Conservation (phyloP, 2,113 vertebrate species). For the Periophthalmus modestus region DNA sequence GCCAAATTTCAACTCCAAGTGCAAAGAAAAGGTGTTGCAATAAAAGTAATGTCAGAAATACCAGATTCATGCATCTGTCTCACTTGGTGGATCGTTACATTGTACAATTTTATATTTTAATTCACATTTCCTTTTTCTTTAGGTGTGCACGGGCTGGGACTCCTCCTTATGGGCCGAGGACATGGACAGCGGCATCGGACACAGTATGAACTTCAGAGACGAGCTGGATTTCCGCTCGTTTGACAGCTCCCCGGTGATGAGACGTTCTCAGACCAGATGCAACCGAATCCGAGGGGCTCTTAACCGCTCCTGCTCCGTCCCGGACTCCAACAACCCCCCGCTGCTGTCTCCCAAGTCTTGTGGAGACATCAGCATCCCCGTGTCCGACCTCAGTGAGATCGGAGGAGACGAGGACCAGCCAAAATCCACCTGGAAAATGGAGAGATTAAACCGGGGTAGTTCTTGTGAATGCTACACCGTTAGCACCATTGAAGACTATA, state of each 20-base stretch:
- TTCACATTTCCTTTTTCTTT: neutral
- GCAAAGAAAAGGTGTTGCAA: too few relatives aligned
- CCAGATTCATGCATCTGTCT: neutral
- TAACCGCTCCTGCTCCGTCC: slow-evolving; percentile 80
- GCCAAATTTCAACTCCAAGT: too few relatives aligned
- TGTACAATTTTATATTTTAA: neutral
- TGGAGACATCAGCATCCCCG: slow-evolving; percentile 69
- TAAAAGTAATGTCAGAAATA: too few relatives aligned
- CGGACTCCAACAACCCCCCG: slow-evolving; percentile 79
- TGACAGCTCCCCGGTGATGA: slow-evolving; percentile 72
- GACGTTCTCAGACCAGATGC: slow-evolving; percentile 61
- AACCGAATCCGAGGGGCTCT: slow-evolving; percentile 65
- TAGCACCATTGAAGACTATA: slow-evolving; percentile 24
- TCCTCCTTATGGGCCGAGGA: slow-evolving; percentile 67
- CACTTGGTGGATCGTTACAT: neutral
- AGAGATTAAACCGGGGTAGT: slow-evolving; percentile 46
- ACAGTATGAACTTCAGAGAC: slow-evolving; percentile 35
- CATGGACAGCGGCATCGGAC: slow-evolving; percentile 52
- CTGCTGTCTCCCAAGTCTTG: slow-evolving; percentile 53
- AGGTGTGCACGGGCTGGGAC: slow-evolving; percentile 68
- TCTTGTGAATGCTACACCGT: slow-evolving; percentile 55
- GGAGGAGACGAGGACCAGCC: slow-evolving; percentile 56
- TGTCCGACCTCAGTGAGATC: slow-evolving; percentile 77
- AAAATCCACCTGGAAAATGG: slow-evolving; percentile 55
- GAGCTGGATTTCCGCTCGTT: slow-evolving; percentile 68